Conservation (phyloP, 2,113 vertebrate genomes). For the Antidorcas marsupialis region DNA sequence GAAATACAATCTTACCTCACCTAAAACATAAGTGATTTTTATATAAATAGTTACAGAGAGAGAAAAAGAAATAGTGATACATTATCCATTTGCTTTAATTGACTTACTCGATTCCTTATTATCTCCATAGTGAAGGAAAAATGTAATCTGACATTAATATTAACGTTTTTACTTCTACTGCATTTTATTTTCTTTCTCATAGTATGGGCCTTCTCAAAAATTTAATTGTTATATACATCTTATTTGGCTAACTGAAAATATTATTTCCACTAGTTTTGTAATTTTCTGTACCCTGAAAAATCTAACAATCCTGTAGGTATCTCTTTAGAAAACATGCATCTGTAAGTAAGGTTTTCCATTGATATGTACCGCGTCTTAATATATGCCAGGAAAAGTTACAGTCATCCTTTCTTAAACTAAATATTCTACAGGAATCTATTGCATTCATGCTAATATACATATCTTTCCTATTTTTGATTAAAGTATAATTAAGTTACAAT, state of each 20-base stretch:
- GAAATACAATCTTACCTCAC: not conserved
- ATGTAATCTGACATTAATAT: not conserved
- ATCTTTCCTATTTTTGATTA: not conserved
- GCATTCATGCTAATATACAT: not conserved
- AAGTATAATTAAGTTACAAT: not conserved
- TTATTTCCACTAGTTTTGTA: not conserved
- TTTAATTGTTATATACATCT: not conserved
- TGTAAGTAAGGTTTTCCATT: not conserved
- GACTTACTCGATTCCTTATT: not conserved
- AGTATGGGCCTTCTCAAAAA: not conserved
- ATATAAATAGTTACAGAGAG: not conserved
- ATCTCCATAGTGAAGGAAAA: not conserved
- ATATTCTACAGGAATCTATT: not conserved
- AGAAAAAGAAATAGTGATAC: not conserved
- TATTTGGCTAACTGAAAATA: not conserved
- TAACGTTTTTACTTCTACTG: not conserved
- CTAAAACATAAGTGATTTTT: not conserved
- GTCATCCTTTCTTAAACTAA: not conserved
- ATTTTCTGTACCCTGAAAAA: not conserved
- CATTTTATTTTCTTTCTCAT: not conserved
- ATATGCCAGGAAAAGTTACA: not conserved
- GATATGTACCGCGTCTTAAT: not conserved
- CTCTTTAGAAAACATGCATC: not conserved
- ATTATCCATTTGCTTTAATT: not conserved
- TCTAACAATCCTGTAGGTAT: not conserved